Evolutionary conservation across 30 jellyfish, hydroid and myxozoan species (phyloP), one percentile per base, ranked within the genome.

Genomic region (Hydractinia echinata): DNA sequence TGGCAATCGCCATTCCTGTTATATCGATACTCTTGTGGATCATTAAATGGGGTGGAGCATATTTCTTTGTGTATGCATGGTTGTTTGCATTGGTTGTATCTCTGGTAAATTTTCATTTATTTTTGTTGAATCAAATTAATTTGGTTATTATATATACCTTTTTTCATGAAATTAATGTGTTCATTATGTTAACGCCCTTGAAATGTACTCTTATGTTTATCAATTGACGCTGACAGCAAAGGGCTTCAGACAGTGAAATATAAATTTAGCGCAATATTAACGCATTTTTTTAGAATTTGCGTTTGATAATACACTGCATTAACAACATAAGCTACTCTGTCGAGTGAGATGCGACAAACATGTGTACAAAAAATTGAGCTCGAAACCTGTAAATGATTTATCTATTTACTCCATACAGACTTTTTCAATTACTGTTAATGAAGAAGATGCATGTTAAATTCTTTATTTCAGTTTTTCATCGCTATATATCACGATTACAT

Each of bases 401-500:
- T 2, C 44, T 30, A 30, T 30, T 30, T 2, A 30, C 44, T 30
- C 2, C 44, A 30, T 30, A 30, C 44, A 30, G 44, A 30, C 44
- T 30, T 30, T 2, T 30, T 30, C 44, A 30, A 30, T 30, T 0
- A 30, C 44, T 30, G 2, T 30, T 2, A 30, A 30, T 30, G 44
- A 0, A 30, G 44, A 30, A 1, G 44, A 0, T 30, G 44, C 44
- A 30, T 30, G 44, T 30, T 30, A 11, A 14, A 10, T 55, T 62
- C 50, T 14, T 56, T 14, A 19, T 70, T 79, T 48, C 84, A 94
- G 99, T 88, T 94, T 76, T 54, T 94, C 81, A 86, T 94, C 89
- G 84, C 99, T 14, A 76, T 94, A 18, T 94, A 94, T 78, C 99
- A 94, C 55, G 99, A 94, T 76, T 94, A 94, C 93, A 94, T 94